Evolutionary conservation across 2,797 vertebrate genomes (phyloP).

Genomic region (Bucorvus abyssinicus): DNA sequence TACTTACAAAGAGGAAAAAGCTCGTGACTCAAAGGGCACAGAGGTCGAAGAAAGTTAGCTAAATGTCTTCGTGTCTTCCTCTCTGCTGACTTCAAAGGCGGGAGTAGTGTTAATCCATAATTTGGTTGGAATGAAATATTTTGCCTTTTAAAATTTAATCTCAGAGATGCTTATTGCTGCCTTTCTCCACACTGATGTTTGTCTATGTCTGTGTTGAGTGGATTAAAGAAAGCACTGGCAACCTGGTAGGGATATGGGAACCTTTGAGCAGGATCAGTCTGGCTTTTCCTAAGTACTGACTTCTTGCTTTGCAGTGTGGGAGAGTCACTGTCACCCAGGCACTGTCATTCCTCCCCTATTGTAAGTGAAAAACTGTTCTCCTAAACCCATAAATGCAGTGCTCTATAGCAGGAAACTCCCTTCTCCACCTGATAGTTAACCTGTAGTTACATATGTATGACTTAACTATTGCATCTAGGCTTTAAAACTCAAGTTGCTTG

Average conservation of each 20-base stretch:
- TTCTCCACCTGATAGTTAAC: neutral
- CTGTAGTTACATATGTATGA: neutral
- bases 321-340: neutral
- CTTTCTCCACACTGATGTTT: neutral
- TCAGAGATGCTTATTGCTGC: neutral
- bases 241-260: neutral
- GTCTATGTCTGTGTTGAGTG: neutral
- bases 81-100: neutral
- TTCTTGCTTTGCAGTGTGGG: neutral
- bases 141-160: neutral
- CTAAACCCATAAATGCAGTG: neutral
- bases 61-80: neutral
- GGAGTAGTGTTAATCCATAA: neutral
- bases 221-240: neutral
- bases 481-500: neutral
- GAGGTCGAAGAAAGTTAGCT: neutral
- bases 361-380: neutral
- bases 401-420: neutral
- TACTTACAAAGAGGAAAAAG: neutral
- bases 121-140: neutral
- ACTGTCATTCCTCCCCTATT: neutral
- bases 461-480: neutral
- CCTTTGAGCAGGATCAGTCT: neutral
- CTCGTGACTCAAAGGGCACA: neutral
- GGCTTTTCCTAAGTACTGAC: neutral